These are phyloP conservation scores for Cherax quadricarinatus DNA, from an alignment of 1,140 invertebrate species.

Conservation along the genomic window DNA sequence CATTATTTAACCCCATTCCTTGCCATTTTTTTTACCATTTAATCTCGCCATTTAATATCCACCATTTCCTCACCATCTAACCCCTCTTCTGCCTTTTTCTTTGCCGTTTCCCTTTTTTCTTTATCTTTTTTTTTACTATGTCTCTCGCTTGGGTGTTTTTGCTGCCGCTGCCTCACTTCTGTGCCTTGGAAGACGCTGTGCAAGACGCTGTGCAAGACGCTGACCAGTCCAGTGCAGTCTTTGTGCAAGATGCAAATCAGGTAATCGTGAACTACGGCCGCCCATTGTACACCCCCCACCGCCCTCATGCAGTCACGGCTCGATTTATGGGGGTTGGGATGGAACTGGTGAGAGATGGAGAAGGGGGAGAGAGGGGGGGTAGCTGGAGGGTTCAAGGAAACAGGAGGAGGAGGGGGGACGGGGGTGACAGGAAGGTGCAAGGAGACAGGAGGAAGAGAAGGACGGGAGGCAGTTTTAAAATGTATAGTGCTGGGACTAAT, in stretches of 20 bases:
- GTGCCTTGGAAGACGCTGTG: too few relatives aligned
- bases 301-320: constrained; percentile 42
- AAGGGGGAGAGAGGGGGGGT: neutral
- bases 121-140: neutral
- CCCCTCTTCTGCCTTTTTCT: neutral
- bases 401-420: neutral
- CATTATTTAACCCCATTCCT: too few relatives aligned
- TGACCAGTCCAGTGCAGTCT: constrained; percentile 44
- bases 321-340: constrained; percentile 41
- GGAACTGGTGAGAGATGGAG: constrained; percentile 16
- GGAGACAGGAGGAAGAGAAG: neutral
- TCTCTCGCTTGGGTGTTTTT: neutral
- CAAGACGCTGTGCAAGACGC: neutral
- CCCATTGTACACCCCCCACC: constrained; percentile 56
- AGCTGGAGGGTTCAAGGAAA: neutral
- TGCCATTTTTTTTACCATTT: too few relatives aligned
- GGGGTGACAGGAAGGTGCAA: neutral
- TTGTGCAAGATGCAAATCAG: constrained; percentile 65
- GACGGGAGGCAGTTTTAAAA: neutral
- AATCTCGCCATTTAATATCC: too few relatives aligned
- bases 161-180: too few relatives aligned
- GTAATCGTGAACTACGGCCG: constrained; percentile 54
- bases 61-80: neutral
- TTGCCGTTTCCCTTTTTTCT: neutral
- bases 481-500: too few relatives aligned